Conservation (phyloP, 2,888 invertebrate genomes). For the Trissoscelio sp. region DNA sequence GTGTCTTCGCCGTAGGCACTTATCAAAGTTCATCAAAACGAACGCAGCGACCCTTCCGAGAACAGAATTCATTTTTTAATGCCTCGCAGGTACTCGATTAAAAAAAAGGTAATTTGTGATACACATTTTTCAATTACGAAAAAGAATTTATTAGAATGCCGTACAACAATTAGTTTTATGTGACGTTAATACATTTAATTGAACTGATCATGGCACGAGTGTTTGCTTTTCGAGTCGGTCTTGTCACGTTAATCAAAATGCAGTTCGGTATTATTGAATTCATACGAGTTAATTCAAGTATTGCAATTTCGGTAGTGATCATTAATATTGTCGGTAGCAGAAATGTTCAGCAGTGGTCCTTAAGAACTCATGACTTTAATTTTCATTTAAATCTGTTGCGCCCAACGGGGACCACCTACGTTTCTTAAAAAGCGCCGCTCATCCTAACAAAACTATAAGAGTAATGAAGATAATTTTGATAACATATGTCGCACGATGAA, state of each 20-base stretch:
- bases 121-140: constrained; percentile 23
- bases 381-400: constrained; percentile 82
- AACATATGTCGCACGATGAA: constrained; percentile 38
- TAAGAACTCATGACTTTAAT: constrained; percentile 81
- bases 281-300: constrained; percentile 59
- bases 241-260: constrained; percentile 44
- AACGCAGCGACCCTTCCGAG: constrained; percentile 75
- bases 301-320: constrained; percentile 77
- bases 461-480: constrained; percentile 43
- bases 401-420: constrained; percentile 82
- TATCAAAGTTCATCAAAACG: constrained; percentile 81
- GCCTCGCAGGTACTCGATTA: not conserved
- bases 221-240: constrained; percentile 12
- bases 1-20: constrained; percentile 76
- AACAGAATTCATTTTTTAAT: constrained; percentile 74
- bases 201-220: not conserved
- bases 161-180: constrained; percentile 15
- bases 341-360: constrained; percentile 76
- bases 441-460: constrained; percentile 31
- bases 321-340: constrained; percentile 81
- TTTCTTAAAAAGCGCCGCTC: constrained; percentile 71
- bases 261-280: constrained; percentile 33
- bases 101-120: constrained; percentile 4
- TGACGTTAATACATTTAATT: constrained; percentile 49
- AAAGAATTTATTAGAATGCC: constrained; percentile 45